phyloP scores from a whole-genome alignment of 2,888 invertebrate species.

The Cancer borealis region DNA sequence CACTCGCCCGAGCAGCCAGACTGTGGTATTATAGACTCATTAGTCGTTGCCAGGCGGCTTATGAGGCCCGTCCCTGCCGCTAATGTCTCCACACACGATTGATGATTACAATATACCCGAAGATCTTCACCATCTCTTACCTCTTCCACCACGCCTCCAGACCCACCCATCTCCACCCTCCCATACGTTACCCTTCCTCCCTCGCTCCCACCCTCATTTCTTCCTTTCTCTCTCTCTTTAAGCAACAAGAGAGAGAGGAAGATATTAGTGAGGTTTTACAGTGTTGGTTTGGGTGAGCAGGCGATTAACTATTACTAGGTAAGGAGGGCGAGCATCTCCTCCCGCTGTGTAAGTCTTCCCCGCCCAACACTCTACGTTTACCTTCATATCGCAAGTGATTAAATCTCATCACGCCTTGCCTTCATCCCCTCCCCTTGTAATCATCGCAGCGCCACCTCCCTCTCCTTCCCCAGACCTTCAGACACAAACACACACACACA shows the following conservation, averaged over 20 bases:
- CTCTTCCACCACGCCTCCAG: conserved; percentile 12
- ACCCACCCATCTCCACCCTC: not conserved
- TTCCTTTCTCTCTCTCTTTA: not conserved
- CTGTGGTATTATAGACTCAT: conserved; percentile 34
- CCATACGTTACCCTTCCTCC: conserved; percentile 5
- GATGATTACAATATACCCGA: conserved; percentile 41
- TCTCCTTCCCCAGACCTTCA: not conserved
- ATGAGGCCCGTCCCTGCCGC: conserved; percentile 2
- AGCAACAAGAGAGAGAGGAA: not conserved
- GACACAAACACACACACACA: not conserved
- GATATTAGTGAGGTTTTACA: not conserved
- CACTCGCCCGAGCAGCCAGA: conserved; percentile 1
- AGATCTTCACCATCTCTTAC: conserved; percentile 30
- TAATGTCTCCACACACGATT: not conserved
- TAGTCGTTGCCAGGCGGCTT: conserved; percentile 38
- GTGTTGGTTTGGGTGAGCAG: not conserved
- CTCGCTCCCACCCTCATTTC: not conserved
- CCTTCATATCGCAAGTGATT: not conserved
- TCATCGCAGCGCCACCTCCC: not conserved
- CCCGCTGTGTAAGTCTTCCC: not conserved
- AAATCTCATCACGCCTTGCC: conserved; percentile 16
- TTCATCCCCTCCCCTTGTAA: not conserved
- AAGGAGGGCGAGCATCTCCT: not conserved
- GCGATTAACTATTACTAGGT: not conserved
- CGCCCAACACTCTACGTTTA: not conserved